These are phyloP conservation scores for Cataglyphis hispanica DNA, from an alignment of 1,140 invertebrate species.

Conservation along the genomic window DNA sequence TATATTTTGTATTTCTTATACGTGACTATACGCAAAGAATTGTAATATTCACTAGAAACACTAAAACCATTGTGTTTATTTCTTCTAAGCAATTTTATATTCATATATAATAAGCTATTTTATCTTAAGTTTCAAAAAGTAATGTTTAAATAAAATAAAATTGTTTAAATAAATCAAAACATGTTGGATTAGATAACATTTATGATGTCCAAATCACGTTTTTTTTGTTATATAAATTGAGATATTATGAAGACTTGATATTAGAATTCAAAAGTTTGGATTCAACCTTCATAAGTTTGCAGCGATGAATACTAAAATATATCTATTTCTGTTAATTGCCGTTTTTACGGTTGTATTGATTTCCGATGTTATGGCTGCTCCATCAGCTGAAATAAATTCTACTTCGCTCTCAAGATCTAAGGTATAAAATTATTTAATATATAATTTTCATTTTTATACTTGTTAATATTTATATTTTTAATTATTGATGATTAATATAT, in stretches of 20 bases:
- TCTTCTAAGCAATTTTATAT: not conserved
- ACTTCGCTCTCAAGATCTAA: not conserved
- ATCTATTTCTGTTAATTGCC: not conserved
- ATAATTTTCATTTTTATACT: not conserved
- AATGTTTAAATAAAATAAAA: not conserved
- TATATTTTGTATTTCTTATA: too few species aligned
- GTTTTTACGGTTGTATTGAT: not conserved
- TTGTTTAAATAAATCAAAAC: not conserved
- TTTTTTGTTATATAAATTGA: not conserved
- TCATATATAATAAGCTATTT: not conserved
- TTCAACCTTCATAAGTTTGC: not conserved
- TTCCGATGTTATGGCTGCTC: not conserved
- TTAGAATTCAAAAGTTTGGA: not conserved
- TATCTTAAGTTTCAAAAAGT: not conserved
- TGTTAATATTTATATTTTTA: not conserved
- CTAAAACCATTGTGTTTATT: not conserved
- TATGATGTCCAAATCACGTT: not conserved
- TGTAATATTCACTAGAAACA: too few species aligned
- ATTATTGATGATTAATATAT: not conserved
- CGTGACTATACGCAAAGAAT: too few species aligned
- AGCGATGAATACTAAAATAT: not conserved
- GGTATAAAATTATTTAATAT: slow-evolving; percentile 4
- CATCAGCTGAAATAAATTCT: not conserved
- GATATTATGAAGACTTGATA: not conserved
- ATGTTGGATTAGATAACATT: not conserved